phyloP scores from a whole-genome alignment of 64 coral and sea anemone genomes.

The Hydrozoanthus tunicans region DNA sequence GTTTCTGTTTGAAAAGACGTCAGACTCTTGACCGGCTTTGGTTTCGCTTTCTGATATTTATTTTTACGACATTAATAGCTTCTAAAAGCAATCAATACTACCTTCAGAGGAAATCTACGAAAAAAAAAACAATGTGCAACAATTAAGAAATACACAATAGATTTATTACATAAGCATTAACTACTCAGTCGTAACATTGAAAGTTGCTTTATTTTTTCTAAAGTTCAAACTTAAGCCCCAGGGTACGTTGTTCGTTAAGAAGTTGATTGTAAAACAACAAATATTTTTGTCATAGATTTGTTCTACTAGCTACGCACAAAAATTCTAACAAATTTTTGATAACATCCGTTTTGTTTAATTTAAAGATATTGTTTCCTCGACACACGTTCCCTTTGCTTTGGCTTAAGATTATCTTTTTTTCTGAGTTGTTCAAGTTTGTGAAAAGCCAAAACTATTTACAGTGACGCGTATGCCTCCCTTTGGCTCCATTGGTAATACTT shows the following conservation, averaged over 20 bases:
- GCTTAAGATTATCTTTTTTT: background rate
- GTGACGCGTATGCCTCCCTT: background rate
- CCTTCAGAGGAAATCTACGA: background rate
- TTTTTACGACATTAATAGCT: conserved; percentile 25
- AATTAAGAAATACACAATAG: conserved; percentile 14
- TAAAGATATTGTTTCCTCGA: background rate
- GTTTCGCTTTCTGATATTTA: too few relatives aligned
- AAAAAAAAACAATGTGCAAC: conserved; percentile 20
- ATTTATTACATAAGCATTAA: conserved; percentile 1
- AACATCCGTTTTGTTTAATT: too few relatives aligned
- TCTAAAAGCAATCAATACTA: background rate
- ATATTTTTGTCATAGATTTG: background rate
- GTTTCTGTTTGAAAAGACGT: conserved; percentile 10
- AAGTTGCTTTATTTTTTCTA: background rate
- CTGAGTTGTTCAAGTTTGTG: conserved; percentile 1
- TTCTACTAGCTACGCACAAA: too few relatives aligned
- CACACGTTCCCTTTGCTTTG: background rate
- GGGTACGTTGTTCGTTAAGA: background rate
- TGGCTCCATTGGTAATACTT: background rate
- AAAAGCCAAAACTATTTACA: conserved; percentile 48
- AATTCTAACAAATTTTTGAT: too few relatives aligned
- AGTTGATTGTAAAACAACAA: background rate
- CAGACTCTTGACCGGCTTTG: too few relatives aligned
- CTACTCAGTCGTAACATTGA: conserved; percentile 6
- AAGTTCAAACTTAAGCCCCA: background rate